These are phyloP conservation scores for Bufo gargarizans DNA, from an alignment of 2,113 vertebrate species.

Conservation along the genomic window DNA sequence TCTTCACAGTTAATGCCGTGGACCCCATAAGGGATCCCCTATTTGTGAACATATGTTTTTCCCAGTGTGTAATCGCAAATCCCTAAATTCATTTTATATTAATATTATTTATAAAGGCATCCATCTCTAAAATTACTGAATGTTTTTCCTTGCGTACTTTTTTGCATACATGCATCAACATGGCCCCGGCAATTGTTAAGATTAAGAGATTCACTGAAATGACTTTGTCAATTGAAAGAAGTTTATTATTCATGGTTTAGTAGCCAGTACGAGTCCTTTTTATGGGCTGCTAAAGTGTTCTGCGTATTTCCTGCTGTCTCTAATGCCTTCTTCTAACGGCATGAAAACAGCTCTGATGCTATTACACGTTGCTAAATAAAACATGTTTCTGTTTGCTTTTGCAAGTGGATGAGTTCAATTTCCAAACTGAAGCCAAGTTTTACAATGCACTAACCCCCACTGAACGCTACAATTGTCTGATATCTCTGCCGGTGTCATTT, in stretches of 20 bases:
- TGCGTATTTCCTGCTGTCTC: conserved; percentile 30
- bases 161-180: neutral
- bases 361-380: conserved; percentile 38
- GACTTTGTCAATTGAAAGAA: conserved; percentile 18
- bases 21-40: neutral
- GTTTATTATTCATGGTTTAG: conserved; percentile 43
- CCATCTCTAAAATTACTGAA: neutral
- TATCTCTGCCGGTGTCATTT: conserved; percentile 45
- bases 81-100: neutral
- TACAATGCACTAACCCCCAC: conserved; percentile 24
- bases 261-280: conserved; percentile 22
- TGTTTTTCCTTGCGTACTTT: neutral
- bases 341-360: neutral
- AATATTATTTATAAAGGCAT: neutral
- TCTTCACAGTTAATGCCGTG: neutral
- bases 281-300: conserved; percentile 31
- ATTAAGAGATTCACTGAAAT: conserved; percentile 16
- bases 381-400: conserved; percentile 32
- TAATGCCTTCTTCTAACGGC: conserved; percentile 3
- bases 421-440: conserved; percentile 36
- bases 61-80: neutral
- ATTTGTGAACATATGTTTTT: neutral
- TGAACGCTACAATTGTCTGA: conserved; percentile 19
- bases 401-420: conserved; percentile 34
- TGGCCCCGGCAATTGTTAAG: neutral